phyloP scores from a whole-genome alignment of 35 echinoderm and acorn worm genomes.

The Apostichopus japonicus region DNA sequence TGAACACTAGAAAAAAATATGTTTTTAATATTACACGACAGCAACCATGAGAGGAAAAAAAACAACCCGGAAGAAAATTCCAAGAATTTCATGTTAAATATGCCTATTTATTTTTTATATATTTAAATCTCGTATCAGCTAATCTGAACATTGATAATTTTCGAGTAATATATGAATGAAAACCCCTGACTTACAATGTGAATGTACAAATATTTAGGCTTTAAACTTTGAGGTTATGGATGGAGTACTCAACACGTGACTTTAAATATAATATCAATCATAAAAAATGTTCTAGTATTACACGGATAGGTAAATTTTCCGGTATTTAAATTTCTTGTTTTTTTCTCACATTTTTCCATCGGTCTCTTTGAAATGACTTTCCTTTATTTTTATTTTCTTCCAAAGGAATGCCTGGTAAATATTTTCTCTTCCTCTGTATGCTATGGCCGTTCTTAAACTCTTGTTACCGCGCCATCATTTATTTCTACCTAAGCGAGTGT shows the following conservation, averaged over 20 bases:
- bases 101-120: too few relatives aligned
- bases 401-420: constrained; percentile 1
- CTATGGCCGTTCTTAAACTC: constrained; percentile 6
- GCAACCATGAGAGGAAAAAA: too few relatives aligned
- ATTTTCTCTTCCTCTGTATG: neutral
- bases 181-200: too few relatives aligned
- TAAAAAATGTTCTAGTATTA: neutral
- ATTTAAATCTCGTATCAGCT: too few relatives aligned
- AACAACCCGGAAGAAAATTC: too few relatives aligned
- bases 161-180: too few relatives aligned
- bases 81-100: too few relatives aligned
- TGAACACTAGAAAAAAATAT: too few relatives aligned
- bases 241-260: neutral
- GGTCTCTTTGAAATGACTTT: too few relatives aligned
- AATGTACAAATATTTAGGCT: neutral
- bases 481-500: neutral
- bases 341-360: too few relatives aligned
- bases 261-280: neutral
- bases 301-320: neutral
- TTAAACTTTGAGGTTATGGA: neutral
- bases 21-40: too few relatives aligned
- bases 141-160: too few relatives aligned
- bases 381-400: neutral
- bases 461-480: neutral
- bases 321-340: neutral